Conservation (phyloP, 2,797 vertebrate species). For the Neostethus bicornis region DNA sequence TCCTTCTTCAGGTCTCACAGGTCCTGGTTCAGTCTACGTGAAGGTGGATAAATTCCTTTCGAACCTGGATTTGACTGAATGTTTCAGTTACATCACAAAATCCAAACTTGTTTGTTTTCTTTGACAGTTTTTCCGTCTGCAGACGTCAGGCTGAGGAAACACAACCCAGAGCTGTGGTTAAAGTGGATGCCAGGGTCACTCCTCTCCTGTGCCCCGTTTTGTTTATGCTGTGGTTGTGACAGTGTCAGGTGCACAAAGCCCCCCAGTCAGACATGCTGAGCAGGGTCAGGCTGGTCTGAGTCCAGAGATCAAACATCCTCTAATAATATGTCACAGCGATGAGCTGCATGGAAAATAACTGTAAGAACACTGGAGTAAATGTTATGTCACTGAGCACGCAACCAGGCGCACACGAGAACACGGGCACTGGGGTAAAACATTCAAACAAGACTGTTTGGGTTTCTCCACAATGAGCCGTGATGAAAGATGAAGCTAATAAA, state of each 20-base stretch:
- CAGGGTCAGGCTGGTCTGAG: slow-evolving; percentile 57
- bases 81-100: slow-evolving; percentile 24
- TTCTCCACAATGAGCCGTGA: slow-evolving; percentile 68
- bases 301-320: too few species aligned
- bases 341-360: slow-evolving; percentile 71
- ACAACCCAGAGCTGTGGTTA: too few species aligned
- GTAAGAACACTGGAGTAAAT: slow-evolving; percentile 56
- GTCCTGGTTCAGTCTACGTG: too few species aligned
- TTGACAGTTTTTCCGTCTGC: too few species aligned
- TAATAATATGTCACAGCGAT: slow-evolving; percentile 66
- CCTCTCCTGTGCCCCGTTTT: slow-evolving; percentile 58
- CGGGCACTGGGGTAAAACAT: slow-evolving; percentile 50
- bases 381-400: slow-evolving; percentile 73
- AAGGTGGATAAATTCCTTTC: too few species aligned
- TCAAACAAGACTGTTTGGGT: slow-evolving; percentile 73
- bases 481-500: slow-evolving; percentile 48
- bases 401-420: slow-evolving; percentile 46
- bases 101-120: slow-evolving; percentile 40
- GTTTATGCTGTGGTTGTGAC: slow-evolving; percentile 38
- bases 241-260: slow-evolving; percentile 43
- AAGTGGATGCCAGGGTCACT: too few species aligned
- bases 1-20: too few species aligned
- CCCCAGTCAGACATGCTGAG: slow-evolving; percentile 34
- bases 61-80: slow-evolving; percentile 7
- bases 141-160: too few species aligned